Evolutionary conservation across 2,797 vertebrate genomes (phyloP).

Genomic region (Antrozous pallidus): DNA sequence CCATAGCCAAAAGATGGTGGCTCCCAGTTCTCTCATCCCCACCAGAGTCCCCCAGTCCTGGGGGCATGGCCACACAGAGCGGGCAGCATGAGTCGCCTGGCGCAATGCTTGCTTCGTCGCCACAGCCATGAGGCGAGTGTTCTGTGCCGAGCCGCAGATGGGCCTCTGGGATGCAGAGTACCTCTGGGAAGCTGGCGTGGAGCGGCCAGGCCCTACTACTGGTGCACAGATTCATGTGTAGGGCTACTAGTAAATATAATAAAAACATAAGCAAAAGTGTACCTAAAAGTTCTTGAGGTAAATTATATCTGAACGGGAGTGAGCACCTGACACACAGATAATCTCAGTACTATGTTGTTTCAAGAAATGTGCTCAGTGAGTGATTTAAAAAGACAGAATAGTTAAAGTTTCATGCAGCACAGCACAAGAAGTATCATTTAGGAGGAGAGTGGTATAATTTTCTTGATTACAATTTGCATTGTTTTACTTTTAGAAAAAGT

Average conservation of each 20-base stretch:
- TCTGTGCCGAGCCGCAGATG: too few species aligned
- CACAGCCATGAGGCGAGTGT: too few species aligned
- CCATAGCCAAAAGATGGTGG: too few species aligned
- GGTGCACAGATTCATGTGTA: too few species aligned
- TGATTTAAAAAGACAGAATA: neutral
- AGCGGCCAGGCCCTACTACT: too few species aligned
- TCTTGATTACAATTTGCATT: neutral
- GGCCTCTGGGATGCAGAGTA: too few species aligned
- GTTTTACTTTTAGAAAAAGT: neutral
- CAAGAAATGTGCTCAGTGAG: neutral
- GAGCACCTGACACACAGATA: neutral
- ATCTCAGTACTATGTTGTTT: neutral
- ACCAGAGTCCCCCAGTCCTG: too few species aligned
- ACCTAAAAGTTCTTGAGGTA: neutral
- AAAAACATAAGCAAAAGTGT: slow-evolving; percentile 16
- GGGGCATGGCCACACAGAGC: too few species aligned
- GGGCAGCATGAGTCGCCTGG: too few species aligned
- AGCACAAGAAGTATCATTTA: neutral
- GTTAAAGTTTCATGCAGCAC: neutral
- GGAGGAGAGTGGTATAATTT: neutral
- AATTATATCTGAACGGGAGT: neutral
- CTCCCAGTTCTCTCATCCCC: too few species aligned
- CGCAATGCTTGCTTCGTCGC: too few species aligned
- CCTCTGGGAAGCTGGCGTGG: too few species aligned
- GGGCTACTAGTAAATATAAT: neutral